phyloP scores from a whole-genome alignment of 2,113 vertebrate species.

The Poecilia latipinna region DNA sequence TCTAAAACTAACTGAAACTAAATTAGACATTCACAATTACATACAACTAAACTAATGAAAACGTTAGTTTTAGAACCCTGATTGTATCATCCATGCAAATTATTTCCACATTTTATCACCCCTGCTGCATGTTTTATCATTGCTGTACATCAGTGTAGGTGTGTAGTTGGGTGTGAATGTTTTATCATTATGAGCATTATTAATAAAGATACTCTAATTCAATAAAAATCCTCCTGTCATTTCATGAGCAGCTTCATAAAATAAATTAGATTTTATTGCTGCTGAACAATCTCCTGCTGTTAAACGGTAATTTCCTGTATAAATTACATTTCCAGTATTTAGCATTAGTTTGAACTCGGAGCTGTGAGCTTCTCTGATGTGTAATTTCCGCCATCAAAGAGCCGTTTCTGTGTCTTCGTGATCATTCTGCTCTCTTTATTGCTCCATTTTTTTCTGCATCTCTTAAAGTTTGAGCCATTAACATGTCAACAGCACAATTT shows the following conservation, averaged over 20 bases:
- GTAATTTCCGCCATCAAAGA: slow-evolving; percentile 15
- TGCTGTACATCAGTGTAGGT: neutral
- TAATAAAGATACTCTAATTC: neutral
- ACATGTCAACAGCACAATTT: slow-evolving; percentile 33
- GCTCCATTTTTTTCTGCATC: slow-evolving; percentile 30
- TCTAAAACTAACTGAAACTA: too few relatives aligned
- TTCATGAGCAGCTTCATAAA: neutral
- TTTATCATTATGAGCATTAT: neutral
- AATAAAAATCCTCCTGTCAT: neutral
- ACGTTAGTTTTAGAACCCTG: too few relatives aligned
- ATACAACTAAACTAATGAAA: too few relatives aligned
- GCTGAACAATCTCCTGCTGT: slow-evolving; percentile 6
- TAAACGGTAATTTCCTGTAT: slow-evolving; percentile 11
- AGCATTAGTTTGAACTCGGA: neutral
- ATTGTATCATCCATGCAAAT: neutral
- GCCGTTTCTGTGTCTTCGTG: slow-evolving; percentile 25
- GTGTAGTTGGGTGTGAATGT: neutral
- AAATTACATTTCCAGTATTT: slow-evolving; percentile 12
- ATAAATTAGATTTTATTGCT: slow-evolving; percentile 4
- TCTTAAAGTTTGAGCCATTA: slow-evolving; percentile 52
- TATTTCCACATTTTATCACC: neutral
- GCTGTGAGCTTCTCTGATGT: slow-evolving; percentile 2
- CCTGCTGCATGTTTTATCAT: neutral
- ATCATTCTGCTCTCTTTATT: slow-evolving; percentile 51
- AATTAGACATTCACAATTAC: too few relatives aligned